Evolutionary conservation across 2,797 vertebrate species (phyloP), one percentile per base, ranked within the genome.

Genomic region (Phylloscopus collybita): DNA sequence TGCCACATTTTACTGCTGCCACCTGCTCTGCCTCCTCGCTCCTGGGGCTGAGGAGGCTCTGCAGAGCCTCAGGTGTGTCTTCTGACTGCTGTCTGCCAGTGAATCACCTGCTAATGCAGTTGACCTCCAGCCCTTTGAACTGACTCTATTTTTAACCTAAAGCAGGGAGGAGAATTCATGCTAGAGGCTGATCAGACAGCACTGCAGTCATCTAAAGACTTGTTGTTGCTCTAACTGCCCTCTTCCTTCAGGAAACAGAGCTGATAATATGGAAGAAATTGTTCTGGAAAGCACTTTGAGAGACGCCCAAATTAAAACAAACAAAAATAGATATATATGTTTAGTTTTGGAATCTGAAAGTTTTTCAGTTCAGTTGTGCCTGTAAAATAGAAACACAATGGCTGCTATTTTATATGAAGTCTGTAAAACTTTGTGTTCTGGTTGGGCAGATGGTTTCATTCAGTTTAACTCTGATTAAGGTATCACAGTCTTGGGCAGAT

Each of bases 71-170:
- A 44, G 3, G 5, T 67, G 74, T 88, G 72, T 50, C 32, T 56
- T 42, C 53, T 38, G 40, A 3, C 51, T 29, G 30, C n/a, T 40
- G 59, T 9, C 32, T 70, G 50, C 2, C 1, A 16, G 29, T 22
- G 84, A 71, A 27, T 59, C 79, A 78, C 87, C 75, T 90, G 91
- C 66, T 79, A 27, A 42, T 29, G 54, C 64, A 23, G 25, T 30
- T 92, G 59, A 75, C 36, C 80, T 81, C 32, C 70, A 38, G 88
- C 72, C 71, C 65, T 89, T 65, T 9, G 45, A 65, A 64, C 67
- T 5, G 19, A 3, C 72, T 85, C 74, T 75, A 20, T 75, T 93
- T 93, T 86, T 91, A 96, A 70, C 29, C 49, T 22, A 44, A 32
- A 44, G 54, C 45, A 36, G 78, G 86, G 61, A 84, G 73, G 65